Evolutionary conservation across 2,888 invertebrate species (phyloP).

Genomic region (Apodemia duryi): DNA sequence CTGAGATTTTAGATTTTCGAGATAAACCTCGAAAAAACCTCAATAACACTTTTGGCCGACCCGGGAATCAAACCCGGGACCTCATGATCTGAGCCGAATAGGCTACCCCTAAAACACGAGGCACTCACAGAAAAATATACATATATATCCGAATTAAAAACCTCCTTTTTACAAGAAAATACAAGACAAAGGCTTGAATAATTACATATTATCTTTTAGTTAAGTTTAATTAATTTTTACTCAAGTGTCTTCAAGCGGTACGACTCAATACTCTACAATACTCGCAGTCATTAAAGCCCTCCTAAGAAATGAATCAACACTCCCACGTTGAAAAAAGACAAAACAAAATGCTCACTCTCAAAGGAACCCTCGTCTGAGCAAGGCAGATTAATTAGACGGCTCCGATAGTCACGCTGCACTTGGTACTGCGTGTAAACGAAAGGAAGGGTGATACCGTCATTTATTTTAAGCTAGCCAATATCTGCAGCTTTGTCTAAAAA

Average conservation of each 20-base stretch:
- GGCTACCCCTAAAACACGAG: too few species aligned
- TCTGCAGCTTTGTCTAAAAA: background rate
- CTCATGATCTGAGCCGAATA: too few species aligned
- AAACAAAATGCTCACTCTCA: conserved; percentile 27
- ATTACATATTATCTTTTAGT: background rate
- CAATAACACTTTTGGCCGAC: too few species aligned
- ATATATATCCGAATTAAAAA: too few species aligned
- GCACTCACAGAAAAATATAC: too few species aligned
- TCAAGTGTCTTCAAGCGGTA: background rate
- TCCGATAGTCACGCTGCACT: conserved; percentile 50
- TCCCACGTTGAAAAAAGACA: conserved; percentile 25
- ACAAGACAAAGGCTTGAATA: background rate
- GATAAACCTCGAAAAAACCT: too few species aligned
- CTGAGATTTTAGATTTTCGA: too few species aligned
- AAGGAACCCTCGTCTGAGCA: conserved; percentile 24
- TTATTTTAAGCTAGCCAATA: conserved; percentile 16
- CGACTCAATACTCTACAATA: background rate
- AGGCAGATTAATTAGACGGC: conserved; percentile 60
- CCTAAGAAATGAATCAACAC: conserved; percentile 22
- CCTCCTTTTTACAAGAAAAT: background rate
- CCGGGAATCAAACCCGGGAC: too few species aligned
- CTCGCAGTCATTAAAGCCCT: conserved; percentile 5
- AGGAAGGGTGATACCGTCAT: conserved; percentile 25
- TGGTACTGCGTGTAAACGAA: conserved; percentile 36
- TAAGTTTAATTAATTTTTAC: conserved; percentile 3